phyloP scores from a whole-genome alignment of 2,888 invertebrate species.

The Drosophila antonietae region DNA sequence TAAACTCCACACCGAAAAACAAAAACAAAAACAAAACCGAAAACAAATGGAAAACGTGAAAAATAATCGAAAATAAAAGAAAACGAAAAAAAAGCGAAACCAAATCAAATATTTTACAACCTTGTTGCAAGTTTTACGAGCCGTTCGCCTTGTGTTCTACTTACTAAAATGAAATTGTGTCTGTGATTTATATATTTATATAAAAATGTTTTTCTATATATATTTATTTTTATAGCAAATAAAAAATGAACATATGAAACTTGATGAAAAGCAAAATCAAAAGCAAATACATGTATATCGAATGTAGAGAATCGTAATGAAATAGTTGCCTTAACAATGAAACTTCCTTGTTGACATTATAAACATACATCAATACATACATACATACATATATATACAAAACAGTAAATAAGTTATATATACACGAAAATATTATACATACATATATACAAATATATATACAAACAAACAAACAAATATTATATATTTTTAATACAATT shows the following conservation, averaged over 20 bases:
- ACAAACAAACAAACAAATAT: slow-evolving; percentile 11
- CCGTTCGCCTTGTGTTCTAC: slow-evolving; percentile 17
- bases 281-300: slow-evolving; percentile 27
- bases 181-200: background rate
- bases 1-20: background rate
- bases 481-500: slow-evolving; percentile 46
- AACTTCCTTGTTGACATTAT: slow-evolving; percentile 74
- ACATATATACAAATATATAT: slow-evolving; percentile 34
- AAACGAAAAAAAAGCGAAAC: background rate
- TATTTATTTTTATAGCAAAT: slow-evolving; percentile 25
- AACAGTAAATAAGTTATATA: slow-evolving; percentile 36
- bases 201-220: background rate
- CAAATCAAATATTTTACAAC: slow-evolving; percentile 30
- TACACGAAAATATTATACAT: slow-evolving; percentile 25
- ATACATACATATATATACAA: slow-evolving; percentile 29
- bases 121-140: slow-evolving; percentile 39
- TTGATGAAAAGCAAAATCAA: slow-evolving; percentile 27
- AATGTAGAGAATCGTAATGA: slow-evolving; percentile 34
- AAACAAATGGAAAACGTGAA: slow-evolving; percentile 3
- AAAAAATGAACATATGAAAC: slow-evolving; percentile 37
- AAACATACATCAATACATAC: slow-evolving; percentile 36
- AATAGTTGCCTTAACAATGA: slow-evolving; percentile 77
- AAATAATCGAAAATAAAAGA: background rate
- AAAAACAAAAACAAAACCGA: slow-evolving; percentile 11
- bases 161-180: slow-evolving; percentile 23